Evolutionary conservation across 2,113 vertebrate genomes (phyloP), one percentile per base, ranked within the genome.

Genomic region (Oncorhynchus clarkii): DNA sequence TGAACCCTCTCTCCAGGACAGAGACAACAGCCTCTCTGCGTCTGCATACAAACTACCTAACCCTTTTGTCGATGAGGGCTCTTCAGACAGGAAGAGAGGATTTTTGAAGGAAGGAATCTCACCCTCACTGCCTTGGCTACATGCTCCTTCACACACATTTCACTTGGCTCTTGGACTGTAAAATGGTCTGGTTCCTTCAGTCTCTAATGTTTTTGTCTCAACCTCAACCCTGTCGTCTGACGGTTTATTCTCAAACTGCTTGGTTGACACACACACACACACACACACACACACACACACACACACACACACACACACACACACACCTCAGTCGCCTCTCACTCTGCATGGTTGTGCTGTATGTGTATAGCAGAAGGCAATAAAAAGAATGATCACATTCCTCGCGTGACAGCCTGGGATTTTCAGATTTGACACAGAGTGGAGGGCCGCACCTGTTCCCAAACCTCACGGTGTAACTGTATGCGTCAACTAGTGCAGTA

Each of bases 391-490:
- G 84, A 93, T 93, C 88, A 45, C 39, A 92, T 94, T 93, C 91
- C 85, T 89, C 73, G 85, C 90, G 88, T 93, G 91, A 93, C 91
- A 93, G 91, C 80, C 86, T 83, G 85, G 81, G 92, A 89, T 94
- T 93, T 92, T 89, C 84, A 84, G 90, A 94, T 94, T 94, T 91
- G 90, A 92, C 90, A 94, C 93, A 91, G 90, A 76, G 75, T 79
- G 9, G 39, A 45, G 39, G 39, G 9, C 39, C 31, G 79, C 93
- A 94, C 93, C 93, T 94, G 93, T 94, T 91, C 77, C 73, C 27
- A 29, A 12, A 70, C 39, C 51, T 12, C 72, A 51, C 72, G 11
- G 39, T 45, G 39, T 12, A 68, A 8, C 67, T 14, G 39, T 45
- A 45, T 45, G 39, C 8, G 9, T 45, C 39, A 11, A 45, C 8